Evolutionary conservation across 2,888 invertebrate species (phyloP).

Genomic region (Melanostoma mellinum): DNA sequence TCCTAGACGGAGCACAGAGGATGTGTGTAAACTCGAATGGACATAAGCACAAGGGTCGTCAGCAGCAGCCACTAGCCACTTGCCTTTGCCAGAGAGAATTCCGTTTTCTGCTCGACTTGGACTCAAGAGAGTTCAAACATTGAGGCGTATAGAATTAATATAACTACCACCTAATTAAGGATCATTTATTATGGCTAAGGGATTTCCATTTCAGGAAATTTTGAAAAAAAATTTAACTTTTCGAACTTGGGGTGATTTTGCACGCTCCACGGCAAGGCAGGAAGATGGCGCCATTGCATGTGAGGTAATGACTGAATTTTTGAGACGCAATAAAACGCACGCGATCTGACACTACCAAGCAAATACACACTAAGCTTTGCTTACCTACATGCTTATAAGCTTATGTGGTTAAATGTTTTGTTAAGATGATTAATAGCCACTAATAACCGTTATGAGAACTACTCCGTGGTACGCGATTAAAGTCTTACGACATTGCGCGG

Average conservation of each 20-base stretch:
- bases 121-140: constrained; percentile 44
- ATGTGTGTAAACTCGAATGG: constrained; percentile 65
- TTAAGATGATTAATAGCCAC: constrained; percentile 64
- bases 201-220: constrained; percentile 57
- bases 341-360: constrained; percentile 47
- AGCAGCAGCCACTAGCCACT: background rate
- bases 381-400: background rate
- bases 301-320: constrained; percentile 65
- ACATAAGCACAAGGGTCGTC: constrained; percentile 60
- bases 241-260: constrained; percentile 64
- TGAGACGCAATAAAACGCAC: constrained; percentile 63
- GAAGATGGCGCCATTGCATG: constrained; percentile 72
- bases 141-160: constrained; percentile 80
- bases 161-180: constrained; percentile 80
- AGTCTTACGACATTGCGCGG: constrained; percentile 41
- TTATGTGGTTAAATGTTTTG: constrained; percentile 51
- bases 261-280: constrained; percentile 54
- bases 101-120: constrained; percentile 4
- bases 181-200: constrained; percentile 77
- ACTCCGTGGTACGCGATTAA: constrained; percentile 25
- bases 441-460: constrained; percentile 62
- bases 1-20: constrained; percentile 69
- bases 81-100: background rate
- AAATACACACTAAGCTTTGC: constrained; percentile 19
- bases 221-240: constrained; percentile 48